A percentile compares a stretch with the other conserved stretches of the same genome.
These are phyloP conservation scores for Plecotus auritus DNA, from an alignment of 2,113 vertebrate genomes.

Conservation along the genomic window DNA sequence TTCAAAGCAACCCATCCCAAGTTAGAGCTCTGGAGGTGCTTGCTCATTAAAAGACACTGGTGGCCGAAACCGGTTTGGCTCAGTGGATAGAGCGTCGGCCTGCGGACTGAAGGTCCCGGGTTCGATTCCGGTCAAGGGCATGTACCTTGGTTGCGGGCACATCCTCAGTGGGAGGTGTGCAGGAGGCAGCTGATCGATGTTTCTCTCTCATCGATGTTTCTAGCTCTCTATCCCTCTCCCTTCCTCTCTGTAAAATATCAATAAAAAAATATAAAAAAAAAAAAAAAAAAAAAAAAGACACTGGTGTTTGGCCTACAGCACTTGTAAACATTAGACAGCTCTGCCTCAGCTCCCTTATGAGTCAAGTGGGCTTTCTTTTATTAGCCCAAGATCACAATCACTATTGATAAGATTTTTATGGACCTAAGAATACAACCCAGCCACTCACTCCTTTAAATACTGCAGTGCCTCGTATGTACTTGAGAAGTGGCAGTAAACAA, in stretches of 20 bases:
- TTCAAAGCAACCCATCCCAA: neutral
- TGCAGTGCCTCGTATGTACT: neutral
- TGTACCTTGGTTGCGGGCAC: no score
- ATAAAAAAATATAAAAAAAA: no score
- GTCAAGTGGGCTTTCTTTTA: neutral
- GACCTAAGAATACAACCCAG: neutral
- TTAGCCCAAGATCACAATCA: neutral
- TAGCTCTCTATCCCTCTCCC: no score
- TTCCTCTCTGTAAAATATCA: no score
- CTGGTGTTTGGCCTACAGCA: fast-evolving
- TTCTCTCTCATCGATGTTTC: no score
- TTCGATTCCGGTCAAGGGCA: no score
- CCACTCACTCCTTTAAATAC: neutral
- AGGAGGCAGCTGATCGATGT: no score
- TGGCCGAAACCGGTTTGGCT: no score
- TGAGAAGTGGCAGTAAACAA: neutral
- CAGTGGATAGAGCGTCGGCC: no score
- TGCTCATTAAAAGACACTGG: neutral
- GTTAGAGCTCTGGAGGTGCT: neutral
- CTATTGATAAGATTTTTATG: neutral
- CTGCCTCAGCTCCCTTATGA: neutral
- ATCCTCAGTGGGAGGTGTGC: no score
- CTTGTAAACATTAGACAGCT: neutral
- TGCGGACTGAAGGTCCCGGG: no score
- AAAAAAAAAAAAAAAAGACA: no score